Evolutionary conservation across 1,140 invertebrate species (phyloP).

Genomic region (Ips typographus): DNA sequence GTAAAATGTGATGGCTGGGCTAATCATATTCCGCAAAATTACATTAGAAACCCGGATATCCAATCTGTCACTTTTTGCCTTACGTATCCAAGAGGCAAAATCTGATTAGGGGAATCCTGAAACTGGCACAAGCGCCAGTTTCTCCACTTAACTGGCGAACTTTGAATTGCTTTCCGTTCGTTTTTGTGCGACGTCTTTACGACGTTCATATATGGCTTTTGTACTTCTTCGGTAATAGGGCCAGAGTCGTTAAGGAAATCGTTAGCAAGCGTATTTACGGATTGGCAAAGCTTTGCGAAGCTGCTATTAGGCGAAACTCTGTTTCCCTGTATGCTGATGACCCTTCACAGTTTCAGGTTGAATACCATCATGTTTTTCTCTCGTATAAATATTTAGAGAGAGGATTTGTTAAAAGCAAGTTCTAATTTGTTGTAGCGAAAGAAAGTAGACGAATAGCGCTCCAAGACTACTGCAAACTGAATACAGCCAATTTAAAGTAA

Average conservation of each 20-base stretch:
- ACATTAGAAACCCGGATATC: neutral
- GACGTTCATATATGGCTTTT: slow-evolving; percentile 5
- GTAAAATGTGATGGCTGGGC: no score
- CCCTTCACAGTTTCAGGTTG: no score
- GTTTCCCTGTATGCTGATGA: no score
- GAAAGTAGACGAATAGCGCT: neutral
- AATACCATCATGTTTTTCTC: no score
- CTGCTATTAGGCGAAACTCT: neutral
- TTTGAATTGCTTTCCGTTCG: slow-evolving; percentile 6
- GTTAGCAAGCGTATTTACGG: slow-evolving; percentile 3
- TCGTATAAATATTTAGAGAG: no score
- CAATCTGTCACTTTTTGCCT: neutral
- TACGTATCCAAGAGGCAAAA: neutral
- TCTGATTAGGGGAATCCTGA: neutral
- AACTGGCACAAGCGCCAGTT: slow-evolving; percentile 3
- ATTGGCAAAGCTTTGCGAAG: neutral
- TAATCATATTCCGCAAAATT: neutral
- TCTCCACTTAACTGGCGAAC: neutral
- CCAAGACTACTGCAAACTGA: neutral
- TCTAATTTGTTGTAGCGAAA: neutral
- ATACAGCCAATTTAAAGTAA: neutral
- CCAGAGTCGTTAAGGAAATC: slow-evolving; percentile 1
- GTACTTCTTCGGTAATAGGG: slow-evolving; percentile 5
- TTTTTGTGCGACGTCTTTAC: slow-evolving; percentile 4
- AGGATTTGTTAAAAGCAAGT: no score